These are phyloP conservation scores for Strix occidentalis DNA, from an alignment of 2,797 vertebrate genomes.

Conservation along the genomic window DNA sequence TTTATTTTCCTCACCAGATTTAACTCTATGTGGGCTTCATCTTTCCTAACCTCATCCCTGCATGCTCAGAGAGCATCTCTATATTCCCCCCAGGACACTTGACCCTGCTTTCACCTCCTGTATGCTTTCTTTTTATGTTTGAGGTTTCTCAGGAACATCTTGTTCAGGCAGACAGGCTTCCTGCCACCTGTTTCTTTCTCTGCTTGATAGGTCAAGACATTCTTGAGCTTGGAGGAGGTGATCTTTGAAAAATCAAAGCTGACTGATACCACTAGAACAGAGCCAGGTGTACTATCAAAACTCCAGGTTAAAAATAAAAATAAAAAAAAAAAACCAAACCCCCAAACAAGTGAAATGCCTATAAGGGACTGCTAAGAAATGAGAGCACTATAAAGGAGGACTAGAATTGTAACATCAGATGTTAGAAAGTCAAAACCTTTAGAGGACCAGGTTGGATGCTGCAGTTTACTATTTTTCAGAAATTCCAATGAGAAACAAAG, in stretches of 20 bases:
- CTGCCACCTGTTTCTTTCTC: neutral
- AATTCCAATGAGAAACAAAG: neutral
- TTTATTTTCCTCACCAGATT: neutral
- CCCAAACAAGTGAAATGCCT: neutral
- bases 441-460: neutral
- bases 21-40: neutral
- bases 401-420: neutral
- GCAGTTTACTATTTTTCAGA: neutral
- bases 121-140: neutral
- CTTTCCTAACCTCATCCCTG: neutral
- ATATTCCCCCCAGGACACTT: neutral
- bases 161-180: neutral
- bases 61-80: neutral
- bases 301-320: neutral
- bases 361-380: neutral
- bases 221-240: neutral
- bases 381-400: neutral
- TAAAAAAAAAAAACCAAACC: neutral
- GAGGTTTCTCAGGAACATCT: neutral
- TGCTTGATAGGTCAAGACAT: neutral
- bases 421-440: neutral
- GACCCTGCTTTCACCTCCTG: neutral
- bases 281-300: neutral
- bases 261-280: neutral
- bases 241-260: neutral